phyloP scores from a whole-genome alignment of 2,113 vertebrate genomes.

The Pseudorasbora parva region DNA sequence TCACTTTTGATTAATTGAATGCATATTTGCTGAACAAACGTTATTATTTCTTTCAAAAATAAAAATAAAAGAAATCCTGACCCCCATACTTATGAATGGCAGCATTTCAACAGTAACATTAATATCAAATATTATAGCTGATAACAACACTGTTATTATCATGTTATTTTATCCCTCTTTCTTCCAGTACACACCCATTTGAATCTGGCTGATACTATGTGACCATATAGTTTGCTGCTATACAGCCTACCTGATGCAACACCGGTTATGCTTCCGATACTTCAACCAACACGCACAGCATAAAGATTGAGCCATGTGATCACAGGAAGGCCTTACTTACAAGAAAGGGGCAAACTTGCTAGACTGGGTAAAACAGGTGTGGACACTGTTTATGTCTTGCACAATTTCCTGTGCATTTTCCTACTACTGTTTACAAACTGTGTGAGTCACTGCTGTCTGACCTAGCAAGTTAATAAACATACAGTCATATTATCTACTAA shows the following conservation, averaged over 20 bases:
- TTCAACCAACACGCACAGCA: too few species aligned
- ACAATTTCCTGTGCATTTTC: neutral
- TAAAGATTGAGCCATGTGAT: neutral
- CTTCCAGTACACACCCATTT: neutral
- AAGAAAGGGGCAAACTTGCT: neutral
- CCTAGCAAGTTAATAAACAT: too few species aligned
- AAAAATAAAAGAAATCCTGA: too few species aligned
- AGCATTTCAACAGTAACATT: neutral
- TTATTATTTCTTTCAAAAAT: too few species aligned
- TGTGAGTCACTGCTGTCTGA: neutral
- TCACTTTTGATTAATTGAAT: neutral
- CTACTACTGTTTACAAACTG: neutral
- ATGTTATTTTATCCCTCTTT: neutral
- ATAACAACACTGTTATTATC: neutral
- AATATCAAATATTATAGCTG: neutral
- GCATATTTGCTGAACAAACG: neutral
- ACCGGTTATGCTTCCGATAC: too few species aligned
- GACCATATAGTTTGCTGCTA: neutral
- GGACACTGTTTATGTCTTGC: neutral
- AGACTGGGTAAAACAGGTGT: too few species aligned
- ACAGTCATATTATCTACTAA: neutral
- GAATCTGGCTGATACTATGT: neutral
- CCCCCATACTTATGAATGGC: neutral
- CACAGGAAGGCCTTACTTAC: neutral
- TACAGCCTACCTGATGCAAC: neutral